Evolutionary conservation across 1,140 invertebrate species (phyloP).

Genomic region (Drosophila varians): DNA sequence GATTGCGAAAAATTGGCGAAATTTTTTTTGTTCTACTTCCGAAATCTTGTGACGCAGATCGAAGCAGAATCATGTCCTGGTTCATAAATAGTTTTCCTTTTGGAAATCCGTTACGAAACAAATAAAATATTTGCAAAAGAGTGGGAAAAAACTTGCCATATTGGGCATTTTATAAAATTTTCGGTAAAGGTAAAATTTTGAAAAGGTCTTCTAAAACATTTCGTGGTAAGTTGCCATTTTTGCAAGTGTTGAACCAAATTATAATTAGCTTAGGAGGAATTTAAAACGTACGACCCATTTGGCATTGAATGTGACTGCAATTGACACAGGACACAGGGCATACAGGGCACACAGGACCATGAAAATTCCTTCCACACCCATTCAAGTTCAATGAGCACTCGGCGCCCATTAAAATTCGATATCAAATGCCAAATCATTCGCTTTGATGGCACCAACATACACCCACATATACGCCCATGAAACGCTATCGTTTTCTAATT

Average conservation of each 20-base stretch:
- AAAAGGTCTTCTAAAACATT: too few species aligned
- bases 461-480: constrained; percentile 1
- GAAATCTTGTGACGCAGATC: too few species aligned
- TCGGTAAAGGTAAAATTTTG: too few species aligned
- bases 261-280: neutral
- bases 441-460: constrained; percentile 27
- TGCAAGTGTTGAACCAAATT: neutral
- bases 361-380: constrained; percentile 5
- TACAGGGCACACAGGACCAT: constrained; percentile 12
- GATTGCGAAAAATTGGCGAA: too few species aligned
- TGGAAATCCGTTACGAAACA: too few species aligned
- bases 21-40: too few species aligned
- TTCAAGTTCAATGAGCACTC: constrained; percentile 27
- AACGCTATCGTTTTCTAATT: constrained; percentile 34
- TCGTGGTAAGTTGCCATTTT: neutral
- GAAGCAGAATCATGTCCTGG: too few species aligned
- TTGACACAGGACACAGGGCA: constrained; percentile 17
- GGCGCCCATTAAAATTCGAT: constrained; percentile 31
- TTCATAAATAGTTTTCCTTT: too few species aligned
- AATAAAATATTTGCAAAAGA: too few species aligned
- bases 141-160: too few species aligned
- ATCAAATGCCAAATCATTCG: constrained; percentile 40
- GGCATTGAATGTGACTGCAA: constrained; percentile 13
- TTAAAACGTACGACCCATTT: neutral
- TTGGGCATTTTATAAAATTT: too few species aligned